These are phyloP conservation scores for Anser cygnoides DNA, from an alignment of 2,113 vertebrate species.

Conservation along the genomic window DNA sequence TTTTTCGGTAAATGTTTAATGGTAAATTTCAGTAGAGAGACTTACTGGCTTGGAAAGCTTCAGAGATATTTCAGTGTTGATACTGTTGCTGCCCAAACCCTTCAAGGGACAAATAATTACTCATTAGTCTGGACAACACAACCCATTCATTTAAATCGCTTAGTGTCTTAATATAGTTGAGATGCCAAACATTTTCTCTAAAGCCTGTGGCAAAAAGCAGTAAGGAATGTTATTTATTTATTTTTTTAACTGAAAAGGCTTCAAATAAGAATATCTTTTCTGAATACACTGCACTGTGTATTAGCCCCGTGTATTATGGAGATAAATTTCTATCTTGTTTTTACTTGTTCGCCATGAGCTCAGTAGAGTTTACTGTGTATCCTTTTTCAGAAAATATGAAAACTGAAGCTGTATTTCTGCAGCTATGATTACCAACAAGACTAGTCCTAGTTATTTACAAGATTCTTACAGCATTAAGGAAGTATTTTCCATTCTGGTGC, in stretches of 20 bases:
- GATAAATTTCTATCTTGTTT: not conserved
- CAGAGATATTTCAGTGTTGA: not conserved
- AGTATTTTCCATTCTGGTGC: not conserved
- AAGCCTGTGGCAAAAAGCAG: not conserved
- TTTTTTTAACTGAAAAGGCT: not conserved
- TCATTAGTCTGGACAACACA: not conserved
- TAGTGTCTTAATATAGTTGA: not conserved
- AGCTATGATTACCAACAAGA: not conserved
- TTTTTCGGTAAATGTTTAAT: not conserved
- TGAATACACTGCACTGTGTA: not conserved
- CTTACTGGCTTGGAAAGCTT: not conserved
- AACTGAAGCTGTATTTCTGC: not conserved
- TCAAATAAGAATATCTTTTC: not conserved
- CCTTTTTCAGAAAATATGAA: not conserved
- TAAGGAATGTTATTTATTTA: not conserved
- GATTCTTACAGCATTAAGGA: not conserved
- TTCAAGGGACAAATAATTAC: constrained; percentile 49
- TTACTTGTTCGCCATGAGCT: not conserved
- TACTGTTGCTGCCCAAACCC: not conserved
- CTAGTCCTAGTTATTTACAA: not conserved
- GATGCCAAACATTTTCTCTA: not conserved
- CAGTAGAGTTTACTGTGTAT: not conserved
- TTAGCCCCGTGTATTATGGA: not conserved
- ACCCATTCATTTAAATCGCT: not conserved
- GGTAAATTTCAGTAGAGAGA: not conserved